Conservation (phyloP, 2,797 vertebrate genomes). For the Pipistrellus pygmaeus region DNA sequence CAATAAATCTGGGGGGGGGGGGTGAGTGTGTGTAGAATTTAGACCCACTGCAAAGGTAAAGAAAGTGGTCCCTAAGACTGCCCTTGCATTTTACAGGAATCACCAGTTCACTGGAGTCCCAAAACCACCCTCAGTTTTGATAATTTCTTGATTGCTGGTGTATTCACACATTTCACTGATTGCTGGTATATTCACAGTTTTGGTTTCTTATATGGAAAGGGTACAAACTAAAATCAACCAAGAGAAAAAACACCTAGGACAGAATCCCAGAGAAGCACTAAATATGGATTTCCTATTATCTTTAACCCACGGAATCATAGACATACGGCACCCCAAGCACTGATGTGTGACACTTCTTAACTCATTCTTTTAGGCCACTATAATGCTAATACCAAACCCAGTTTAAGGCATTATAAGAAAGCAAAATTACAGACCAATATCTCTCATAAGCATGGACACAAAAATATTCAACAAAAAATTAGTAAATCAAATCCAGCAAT, state of each 20-base stretch:
- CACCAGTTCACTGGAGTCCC: neutral
- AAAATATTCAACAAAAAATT: neutral
- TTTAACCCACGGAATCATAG: neutral
- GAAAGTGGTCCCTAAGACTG: neutral
- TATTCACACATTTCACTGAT: neutral
- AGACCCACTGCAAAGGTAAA: neutral
- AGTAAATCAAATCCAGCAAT: neutral
- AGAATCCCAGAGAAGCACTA: neutral
- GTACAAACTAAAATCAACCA: constrained; percentile 25
- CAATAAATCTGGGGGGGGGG: neutral
- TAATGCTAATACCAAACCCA: neutral
- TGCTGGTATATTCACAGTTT: neutral
- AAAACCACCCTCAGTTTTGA: neutral
- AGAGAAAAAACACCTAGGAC: neutral
- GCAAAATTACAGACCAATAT: neutral
- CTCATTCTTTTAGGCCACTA: neutral
- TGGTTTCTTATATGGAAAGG: neutral
- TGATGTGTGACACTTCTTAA: neutral
- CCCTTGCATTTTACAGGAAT: neutral
- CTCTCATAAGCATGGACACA: neutral
- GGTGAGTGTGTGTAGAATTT: neutral
- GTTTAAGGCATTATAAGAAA: neutral
- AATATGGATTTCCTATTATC: neutral
- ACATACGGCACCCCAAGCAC: neutral
- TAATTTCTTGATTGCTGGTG: neutral